Evolutionary conservation across 2,888 invertebrate species (phyloP), one percentile per base, ranked within the genome.

Genomic region (Lagria hirta): DNA sequence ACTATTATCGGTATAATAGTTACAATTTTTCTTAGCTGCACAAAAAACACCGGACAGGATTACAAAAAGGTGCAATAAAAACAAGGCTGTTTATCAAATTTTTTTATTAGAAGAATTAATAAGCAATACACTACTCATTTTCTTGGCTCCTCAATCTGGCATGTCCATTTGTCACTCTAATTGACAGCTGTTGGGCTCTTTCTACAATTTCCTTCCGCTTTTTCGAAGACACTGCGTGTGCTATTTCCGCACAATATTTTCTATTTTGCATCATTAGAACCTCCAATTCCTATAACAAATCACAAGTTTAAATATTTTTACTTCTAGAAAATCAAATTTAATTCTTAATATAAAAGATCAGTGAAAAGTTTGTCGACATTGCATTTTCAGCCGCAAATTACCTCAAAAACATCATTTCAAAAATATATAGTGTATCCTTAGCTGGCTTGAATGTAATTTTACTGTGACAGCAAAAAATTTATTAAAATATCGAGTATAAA

Each of bases 191-290:
- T 70, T 94, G 92, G 1, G 98, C 97, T 51, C 99, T 82, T 74
- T 97, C 96, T 5, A 98, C 96, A 58, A 99, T 98, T 2, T 78
- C 77, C 77, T 96, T 96, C 54, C 99, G 84, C 69, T 97, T 99
- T 76, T 93, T 95, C n/a, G 95, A 91, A 49, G 96, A 96, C 0
- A 99, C 98, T 13, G 85, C 91, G 71, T 97, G 97, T 1, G 96
- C 96, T 57, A 99, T 96, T 78, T 99, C 99, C 13, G 90, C 99
- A 71, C 96, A 94, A 76, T 88, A 99, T 58, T 90, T 89, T 60
- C 95, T 82, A 75, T 98, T 99, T 72, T 98, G 97, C 98, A 99
- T 99, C 85, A 99, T 84, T 34, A 99, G 78, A 63, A 99, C 90
- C 73, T 99, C 98, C 56, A 99, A 75, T 75, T 99, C 99, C 80